These are phyloP conservation scores for Zaprionus ornatus DNA, from an alignment of 1,140 invertebrate genomes.

Conservation along the genomic window DNA sequence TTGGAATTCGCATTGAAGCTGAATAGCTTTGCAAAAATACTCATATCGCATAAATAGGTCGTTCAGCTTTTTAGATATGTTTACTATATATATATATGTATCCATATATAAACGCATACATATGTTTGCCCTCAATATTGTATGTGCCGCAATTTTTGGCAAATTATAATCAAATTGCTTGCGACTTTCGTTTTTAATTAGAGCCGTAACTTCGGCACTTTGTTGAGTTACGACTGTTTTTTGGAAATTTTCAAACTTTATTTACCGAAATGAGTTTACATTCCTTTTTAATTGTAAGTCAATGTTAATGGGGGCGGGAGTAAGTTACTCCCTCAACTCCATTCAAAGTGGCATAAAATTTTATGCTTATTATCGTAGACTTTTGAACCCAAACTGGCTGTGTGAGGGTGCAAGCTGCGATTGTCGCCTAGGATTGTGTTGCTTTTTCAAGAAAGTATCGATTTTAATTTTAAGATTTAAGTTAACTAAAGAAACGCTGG, in stretches of 20 bases:
- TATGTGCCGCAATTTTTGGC: background rate
- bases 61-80: too few species aligned
- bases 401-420: background rate
- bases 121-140: background rate
- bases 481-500: background rate
- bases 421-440: background rate
- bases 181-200: conserved; percentile 26
- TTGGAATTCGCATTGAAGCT: too few species aligned
- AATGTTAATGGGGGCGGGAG: conserved; percentile 3
- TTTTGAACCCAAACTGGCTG: conserved; percentile 2
- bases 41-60: too few species aligned
- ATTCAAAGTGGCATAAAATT: conserved; percentile 34
- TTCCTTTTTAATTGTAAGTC: conserved; percentile 29
- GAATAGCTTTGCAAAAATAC: too few species aligned
- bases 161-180: background rate
- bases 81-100: background rate
- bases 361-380: conserved; percentile 26
- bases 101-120: background rate
- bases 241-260: conserved; percentile 31
- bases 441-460: background rate
- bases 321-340: conserved; percentile 24
- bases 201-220: conserved; percentile 25
- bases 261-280: conserved; percentile 34
- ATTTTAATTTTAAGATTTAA: background rate
- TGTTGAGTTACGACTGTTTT: conserved; percentile 34